phyloP scores from a whole-genome alignment of 2,797 vertebrate species.

The Phoeniculus purpureus region DNA sequence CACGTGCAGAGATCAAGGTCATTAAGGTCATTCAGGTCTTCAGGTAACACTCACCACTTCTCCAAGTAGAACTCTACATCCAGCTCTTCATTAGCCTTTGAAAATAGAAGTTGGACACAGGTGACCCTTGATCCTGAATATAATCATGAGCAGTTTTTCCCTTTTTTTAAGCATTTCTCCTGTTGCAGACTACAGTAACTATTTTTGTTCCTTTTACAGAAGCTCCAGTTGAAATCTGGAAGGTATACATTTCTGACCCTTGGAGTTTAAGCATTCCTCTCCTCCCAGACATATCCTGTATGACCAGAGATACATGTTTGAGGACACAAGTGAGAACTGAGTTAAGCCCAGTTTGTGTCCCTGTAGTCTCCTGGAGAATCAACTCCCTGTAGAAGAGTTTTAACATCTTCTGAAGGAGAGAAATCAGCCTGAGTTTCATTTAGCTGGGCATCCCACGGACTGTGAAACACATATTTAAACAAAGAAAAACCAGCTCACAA shows the following conservation, averaged over 20 bases:
- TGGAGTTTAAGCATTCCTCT: neutral
- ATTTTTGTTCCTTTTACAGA: neutral
- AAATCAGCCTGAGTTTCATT: neutral
- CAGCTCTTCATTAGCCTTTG: constrained; percentile 76
- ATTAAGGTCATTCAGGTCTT: neutral
- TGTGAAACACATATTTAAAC: neutral
- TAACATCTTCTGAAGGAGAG: neutral
- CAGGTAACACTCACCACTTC: constrained; percentile 74
- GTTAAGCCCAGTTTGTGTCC: neutral
- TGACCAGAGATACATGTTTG: neutral
- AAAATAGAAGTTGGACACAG: constrained; percentile 4
- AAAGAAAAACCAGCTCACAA: neutral
- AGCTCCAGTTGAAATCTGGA: neutral
- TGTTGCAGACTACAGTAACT: neutral
- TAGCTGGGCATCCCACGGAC: neutral
- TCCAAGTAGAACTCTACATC: constrained; percentile 80
- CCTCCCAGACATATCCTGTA: neutral
- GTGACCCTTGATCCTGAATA: neutral
- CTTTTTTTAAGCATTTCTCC: neutral
- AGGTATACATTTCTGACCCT: neutral
- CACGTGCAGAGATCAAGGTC: neutral
- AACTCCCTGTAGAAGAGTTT: neutral
- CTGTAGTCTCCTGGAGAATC: neutral
- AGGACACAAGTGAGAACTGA: neutral
- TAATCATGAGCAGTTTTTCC: neutral